These are phyloP conservation scores for Steromphala cineraria DNA, from an alignment of 2,888 invertebrate species.

Conservation along the genomic window DNA sequence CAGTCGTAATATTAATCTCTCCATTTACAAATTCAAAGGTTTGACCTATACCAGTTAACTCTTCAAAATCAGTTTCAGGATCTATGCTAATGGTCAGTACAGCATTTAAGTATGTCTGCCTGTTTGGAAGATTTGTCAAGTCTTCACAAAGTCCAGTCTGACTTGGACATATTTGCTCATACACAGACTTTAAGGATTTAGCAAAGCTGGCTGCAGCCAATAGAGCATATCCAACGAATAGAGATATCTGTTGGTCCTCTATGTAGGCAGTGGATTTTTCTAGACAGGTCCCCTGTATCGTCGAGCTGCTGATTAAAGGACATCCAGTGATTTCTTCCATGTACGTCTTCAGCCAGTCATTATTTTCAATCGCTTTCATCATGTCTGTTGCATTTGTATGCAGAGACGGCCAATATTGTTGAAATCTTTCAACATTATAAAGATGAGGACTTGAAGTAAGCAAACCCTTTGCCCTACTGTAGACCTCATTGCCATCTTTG, in stretches of 20 bases:
- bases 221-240: neutral
- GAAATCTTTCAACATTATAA: neutral
- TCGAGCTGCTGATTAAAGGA: neutral
- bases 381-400: neutral
- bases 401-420: neutral
- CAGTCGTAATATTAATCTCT: neutral
- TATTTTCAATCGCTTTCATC: neutral
- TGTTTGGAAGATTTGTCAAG: neutral
- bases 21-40: neutral
- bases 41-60: neutral
- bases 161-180: neutral
- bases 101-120: neutral
- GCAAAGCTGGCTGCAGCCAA: constrained; percentile 1
- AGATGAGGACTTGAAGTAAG: neutral
- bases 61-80: neutral
- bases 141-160: neutral
- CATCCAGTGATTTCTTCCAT: neutral
- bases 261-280: neutral
- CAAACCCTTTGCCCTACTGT: neutral
- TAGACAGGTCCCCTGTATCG: neutral
- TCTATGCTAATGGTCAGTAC: neutral
- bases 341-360: constrained; percentile 4
- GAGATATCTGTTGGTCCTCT: neutral
- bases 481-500: neutral
- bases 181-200: neutral